Base-by-base conservation (phyloP, 2,113 vertebrate species). In the Mugil cephalus region DNA sequence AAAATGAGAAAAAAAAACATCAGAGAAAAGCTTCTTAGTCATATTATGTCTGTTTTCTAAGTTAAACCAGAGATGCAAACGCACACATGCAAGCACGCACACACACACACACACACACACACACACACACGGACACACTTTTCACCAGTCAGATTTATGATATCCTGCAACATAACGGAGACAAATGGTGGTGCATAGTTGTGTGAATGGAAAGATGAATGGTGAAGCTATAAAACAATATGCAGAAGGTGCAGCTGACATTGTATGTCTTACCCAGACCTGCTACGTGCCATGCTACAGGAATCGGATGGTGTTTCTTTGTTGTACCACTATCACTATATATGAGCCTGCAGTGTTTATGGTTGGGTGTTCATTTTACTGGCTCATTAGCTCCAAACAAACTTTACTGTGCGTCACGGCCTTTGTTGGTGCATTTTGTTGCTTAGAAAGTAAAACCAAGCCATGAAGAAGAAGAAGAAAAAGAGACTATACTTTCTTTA, bases 151-250 rank as follows among this genome's bases (percentile, higher is more conserved):
- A 81, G 87, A 92, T 92, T 87, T 89, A 92, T 79, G 63, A 69
- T 81, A 66, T 79, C 67, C 74, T 88, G 72, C 82, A 80, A 71
- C 65, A 58, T 85, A 73, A 83, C 83, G 78, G 45, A 86, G 87
- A 88, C 79, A 66, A 84, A 90, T 88, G 79, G 65, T 19, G 10
- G 79, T 61, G 82, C 87, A 88, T 90, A 85, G 79, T 85, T 87
- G 69, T 77, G 82, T 85, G 88, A 91, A 76, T 56, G 74, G 78
- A 55, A 62, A 78, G 81, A 86, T 75, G 63, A 70, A 89, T 73
- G 83, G 77, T 36, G 46, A 64, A 69, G 67, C 61, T 69, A 47
- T 87, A 79, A 86, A 86, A 55, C 56, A 67, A 74, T 65, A 68
- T 68, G 54, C n/a, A 55, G 58, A 76, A 61, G 54, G 77, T 11